These are phyloP conservation scores for Gulo gulo DNA, from an alignment of 2,113 vertebrate genomes.

Conservation along the genomic window DNA sequence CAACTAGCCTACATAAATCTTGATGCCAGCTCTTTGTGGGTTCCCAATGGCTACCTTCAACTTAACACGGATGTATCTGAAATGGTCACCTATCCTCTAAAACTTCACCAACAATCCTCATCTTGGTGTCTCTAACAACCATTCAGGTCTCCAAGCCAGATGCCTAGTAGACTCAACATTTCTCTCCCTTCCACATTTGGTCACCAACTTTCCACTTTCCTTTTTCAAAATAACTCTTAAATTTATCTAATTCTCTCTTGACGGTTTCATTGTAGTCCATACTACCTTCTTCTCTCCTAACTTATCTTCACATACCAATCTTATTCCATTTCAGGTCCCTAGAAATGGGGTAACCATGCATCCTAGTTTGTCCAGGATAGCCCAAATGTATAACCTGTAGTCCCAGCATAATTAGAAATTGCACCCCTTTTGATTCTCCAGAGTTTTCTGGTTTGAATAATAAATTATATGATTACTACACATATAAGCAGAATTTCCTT, in stretches of 20 bases:
- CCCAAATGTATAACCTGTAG: not conserved
- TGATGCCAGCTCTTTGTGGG: not conserved
- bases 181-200: not conserved
- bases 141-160: not conserved
- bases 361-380: not conserved
- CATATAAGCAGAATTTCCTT: constrained; percentile 19
- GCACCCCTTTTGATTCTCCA: not conserved
- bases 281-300: not conserved
- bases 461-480: not conserved
- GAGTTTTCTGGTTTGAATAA: not conserved
- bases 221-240: not conserved
- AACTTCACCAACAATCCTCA: not conserved
- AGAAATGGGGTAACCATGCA: not conserved
- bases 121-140: not conserved
- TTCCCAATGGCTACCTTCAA: not conserved
- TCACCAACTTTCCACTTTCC: not conserved
- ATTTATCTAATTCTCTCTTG: not conserved
- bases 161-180: not conserved
- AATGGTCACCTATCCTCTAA: not conserved
- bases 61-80: fast-evolving
- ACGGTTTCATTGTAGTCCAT: not conserved
- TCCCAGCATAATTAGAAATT: not conserved
- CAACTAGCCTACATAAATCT: not conserved
- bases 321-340: not conserved
- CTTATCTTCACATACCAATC: not conserved